Evolutionary conservation across 2,888 invertebrate genomes (phyloP).

Genomic region (Mycalesis mineus): DNA sequence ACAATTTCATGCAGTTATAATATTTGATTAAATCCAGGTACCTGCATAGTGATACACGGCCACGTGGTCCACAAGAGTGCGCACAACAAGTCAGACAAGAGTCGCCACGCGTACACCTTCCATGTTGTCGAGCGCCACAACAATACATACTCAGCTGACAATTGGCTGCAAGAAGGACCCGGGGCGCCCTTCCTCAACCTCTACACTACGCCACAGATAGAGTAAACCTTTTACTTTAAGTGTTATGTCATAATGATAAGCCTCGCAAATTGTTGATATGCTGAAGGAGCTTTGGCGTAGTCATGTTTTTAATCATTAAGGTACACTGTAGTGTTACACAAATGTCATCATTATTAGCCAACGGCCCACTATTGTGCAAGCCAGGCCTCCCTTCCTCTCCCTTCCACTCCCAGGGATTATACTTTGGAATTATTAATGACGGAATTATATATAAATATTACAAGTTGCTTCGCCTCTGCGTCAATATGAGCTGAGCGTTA

Average conservation of each 20-base stretch:
- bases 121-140: conserved; percentile 90
- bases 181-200: conserved; percentile 83
- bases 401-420: no score
- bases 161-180: conserved; percentile 90
- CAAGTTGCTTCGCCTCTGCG: no score
- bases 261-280: not conserved
- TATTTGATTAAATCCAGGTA: conserved; percentile 74
- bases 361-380: no score
- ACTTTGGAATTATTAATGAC: no score
- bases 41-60: conserved; percentile 93
- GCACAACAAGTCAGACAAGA: conserved; percentile 86
- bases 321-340: no score
- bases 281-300: no score
- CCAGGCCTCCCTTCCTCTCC: no score
- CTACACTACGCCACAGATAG: conserved; percentile 75
- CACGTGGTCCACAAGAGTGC: conserved; percentile 96
- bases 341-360: no score
- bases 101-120: conserved; percentile 97
- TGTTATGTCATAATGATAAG: not conserved
- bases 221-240: not conserved
- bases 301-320: no score
- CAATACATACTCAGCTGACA: conserved; percentile 85
- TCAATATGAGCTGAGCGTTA: no score
- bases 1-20: no score
- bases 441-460: no score